Conservation (phyloP, 2,113 vertebrate genomes). For the Andinoacara biseriatus region DNA sequence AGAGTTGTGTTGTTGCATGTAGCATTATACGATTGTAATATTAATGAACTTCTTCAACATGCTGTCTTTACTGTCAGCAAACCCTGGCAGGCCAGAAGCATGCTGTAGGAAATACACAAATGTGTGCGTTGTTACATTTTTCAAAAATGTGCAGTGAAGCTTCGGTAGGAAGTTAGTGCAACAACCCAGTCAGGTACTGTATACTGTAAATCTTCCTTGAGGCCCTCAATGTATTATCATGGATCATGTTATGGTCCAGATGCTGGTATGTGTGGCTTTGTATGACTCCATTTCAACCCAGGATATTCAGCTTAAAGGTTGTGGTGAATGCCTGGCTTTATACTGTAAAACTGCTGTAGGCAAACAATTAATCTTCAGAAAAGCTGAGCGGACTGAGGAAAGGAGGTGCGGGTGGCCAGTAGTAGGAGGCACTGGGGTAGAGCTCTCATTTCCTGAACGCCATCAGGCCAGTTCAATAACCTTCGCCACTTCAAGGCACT, state of each 20-base stretch:
- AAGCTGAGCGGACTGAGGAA: not conserved
- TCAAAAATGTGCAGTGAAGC: not conserved
- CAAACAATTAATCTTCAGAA: slow-evolving; percentile 23
- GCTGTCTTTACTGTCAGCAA: not conserved
- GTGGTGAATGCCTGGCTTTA: slow-evolving; percentile 3
- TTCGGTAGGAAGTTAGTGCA: not conserved
- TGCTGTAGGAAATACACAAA: not conserved
- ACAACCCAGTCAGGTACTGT: not conserved
- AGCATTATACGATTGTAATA: not conserved
- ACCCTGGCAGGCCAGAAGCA: not conserved
- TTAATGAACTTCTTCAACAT: not conserved
- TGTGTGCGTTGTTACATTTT: not conserved
- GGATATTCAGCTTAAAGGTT: not conserved
- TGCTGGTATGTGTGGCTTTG: not conserved
- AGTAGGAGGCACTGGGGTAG: not conserved
- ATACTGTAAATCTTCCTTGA: not conserved
- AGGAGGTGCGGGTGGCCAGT: slow-evolving; percentile 15
- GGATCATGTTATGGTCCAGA: not conserved
- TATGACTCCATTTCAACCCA: not conserved
- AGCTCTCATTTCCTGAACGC: slow-evolving; percentile 23
- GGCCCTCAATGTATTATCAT: not conserved
- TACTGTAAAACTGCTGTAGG: slow-evolving; percentile 1
- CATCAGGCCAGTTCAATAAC: slow-evolving; percentile 16
- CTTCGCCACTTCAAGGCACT: not conserved
- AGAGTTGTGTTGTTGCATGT: not conserved